These are phyloP conservation scores for Spermophilus dauricus DNA, from an alignment of 2,113 vertebrate species.

Conservation along the genomic window DNA sequence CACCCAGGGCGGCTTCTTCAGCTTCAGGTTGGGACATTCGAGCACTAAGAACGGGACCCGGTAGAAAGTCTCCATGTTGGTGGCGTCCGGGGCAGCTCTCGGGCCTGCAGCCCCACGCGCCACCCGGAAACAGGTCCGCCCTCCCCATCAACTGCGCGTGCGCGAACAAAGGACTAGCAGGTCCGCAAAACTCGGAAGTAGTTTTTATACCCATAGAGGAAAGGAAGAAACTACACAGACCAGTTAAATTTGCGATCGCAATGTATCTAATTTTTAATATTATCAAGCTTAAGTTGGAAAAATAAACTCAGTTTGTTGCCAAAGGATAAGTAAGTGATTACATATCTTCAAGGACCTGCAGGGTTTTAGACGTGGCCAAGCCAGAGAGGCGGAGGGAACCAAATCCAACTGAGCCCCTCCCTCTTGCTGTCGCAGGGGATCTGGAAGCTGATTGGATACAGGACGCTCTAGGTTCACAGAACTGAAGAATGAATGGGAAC, in stretches of 20 bases:
- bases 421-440: not conserved
- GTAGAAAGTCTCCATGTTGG: constrained; percentile 94
- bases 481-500: not conserved
- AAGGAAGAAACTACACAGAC: fast-evolving
- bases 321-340: fast-evolving
- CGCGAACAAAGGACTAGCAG: fast-evolving
- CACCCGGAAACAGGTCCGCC: constrained; percentile 27
- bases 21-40: constrained; percentile 97
- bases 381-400: fast-evolving
- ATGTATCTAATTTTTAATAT: fast-evolving
- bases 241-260: fast-evolving
- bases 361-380: constrained; percentile 85
- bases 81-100: fast-evolving
- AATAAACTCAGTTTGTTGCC: fast-evolving
- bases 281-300: fast-evolving
- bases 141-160: not conserved
- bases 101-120: not conserved
- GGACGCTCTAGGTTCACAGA: not conserved
- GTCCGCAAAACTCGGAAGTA: constrained; percentile 35
- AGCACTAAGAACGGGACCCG: constrained; percentile 95
- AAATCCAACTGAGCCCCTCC: not conserved
- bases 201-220: fast-evolving
- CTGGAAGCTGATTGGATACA: constrained; percentile 55
- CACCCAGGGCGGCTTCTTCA: constrained; percentile 98
- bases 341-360: constrained; percentile 75